These are phyloP conservation scores for Carollia perspicillata DNA, from an alignment of 2,113 vertebrate species.

Conservation along the genomic window DNA sequence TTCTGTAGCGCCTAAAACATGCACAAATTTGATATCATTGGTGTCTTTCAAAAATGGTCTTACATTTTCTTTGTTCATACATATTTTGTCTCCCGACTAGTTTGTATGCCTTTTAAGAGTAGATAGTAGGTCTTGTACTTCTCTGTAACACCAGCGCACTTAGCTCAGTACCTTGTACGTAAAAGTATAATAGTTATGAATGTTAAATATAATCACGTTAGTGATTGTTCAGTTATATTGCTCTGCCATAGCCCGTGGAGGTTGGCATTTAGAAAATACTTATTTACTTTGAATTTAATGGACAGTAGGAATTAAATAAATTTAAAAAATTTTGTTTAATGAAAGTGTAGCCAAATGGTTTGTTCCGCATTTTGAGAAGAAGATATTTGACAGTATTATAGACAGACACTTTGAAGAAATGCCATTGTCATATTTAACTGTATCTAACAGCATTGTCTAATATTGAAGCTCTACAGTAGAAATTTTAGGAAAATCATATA, in stretches of 20 bases:
- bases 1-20: background rate
- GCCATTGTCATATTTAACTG: background rate
- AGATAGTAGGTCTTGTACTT: background rate
- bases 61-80: background rate
- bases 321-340: background rate
- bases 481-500: background rate
- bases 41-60: background rate
- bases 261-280: slow-evolving; percentile 22
- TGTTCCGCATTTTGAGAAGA: slow-evolving; percentile 12
- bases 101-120: background rate
- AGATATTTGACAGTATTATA: background rate
- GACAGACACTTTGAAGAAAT: background rate
- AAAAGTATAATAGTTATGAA: background rate
- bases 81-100: background rate
- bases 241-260: background rate
- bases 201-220: background rate
- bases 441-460: background rate
- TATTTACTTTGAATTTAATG: slow-evolving; percentile 27
- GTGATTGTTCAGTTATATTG: slow-evolving; percentile 6
- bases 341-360: background rate
- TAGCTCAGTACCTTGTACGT: background rate
- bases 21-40: background rate
- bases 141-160: background rate
- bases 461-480: background rate
- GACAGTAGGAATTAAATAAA: background rate